These are phyloP conservation scores for Tetropium fuscum DNA, from an alignment of 2,888 invertebrate species.

Conservation along the genomic window DNA sequence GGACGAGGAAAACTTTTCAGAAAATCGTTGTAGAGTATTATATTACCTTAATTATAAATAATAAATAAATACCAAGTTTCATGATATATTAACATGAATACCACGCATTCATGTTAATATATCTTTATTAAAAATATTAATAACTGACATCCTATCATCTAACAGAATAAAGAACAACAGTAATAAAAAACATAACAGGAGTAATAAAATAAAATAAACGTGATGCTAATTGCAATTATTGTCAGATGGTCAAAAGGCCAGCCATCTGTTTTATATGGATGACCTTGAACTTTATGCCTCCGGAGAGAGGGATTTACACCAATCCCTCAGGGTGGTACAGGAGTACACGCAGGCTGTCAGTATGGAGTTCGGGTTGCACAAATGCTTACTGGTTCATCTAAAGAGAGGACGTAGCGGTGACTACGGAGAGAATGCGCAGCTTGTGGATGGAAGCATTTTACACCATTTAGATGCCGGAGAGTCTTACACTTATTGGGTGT, in stretches of 20 bases:
- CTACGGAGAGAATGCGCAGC: slow-evolving; percentile 3
- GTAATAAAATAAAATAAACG: too few relatives aligned
- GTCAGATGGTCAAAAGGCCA: background rate
- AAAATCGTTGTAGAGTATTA: too few relatives aligned
- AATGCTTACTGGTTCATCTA: slow-evolving; percentile 3
- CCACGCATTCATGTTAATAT: too few relatives aligned
- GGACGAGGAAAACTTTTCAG: too few relatives aligned
- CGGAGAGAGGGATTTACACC: slow-evolving; percentile 2
- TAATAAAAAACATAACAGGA: too few relatives aligned
- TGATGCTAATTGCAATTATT: too few relatives aligned
- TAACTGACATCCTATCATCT: too few relatives aligned
- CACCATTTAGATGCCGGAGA: background rate
- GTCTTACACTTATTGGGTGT: background rate
- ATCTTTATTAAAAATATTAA: too few relatives aligned
- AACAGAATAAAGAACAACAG: too few relatives aligned
- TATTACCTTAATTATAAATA: too few relatives aligned
- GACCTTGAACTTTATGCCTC: background rate
- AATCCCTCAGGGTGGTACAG: background rate
- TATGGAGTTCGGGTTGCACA: slow-evolving; percentile 2
- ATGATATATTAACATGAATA: too few relatives aligned
- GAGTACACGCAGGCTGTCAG: slow-evolving; percentile 2
- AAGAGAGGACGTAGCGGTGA: slow-evolving; percentile 4
- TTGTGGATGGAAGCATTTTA: background rate
- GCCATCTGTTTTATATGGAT: background rate
- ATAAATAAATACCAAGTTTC: too few relatives aligned